Percentiles rank a stretch among this genome's conserved stretches.
These are phyloP conservation scores for Philotrypesis tridentata DNA, from an alignment of 1,140 invertebrate genomes.

Conservation along the genomic window DNA sequence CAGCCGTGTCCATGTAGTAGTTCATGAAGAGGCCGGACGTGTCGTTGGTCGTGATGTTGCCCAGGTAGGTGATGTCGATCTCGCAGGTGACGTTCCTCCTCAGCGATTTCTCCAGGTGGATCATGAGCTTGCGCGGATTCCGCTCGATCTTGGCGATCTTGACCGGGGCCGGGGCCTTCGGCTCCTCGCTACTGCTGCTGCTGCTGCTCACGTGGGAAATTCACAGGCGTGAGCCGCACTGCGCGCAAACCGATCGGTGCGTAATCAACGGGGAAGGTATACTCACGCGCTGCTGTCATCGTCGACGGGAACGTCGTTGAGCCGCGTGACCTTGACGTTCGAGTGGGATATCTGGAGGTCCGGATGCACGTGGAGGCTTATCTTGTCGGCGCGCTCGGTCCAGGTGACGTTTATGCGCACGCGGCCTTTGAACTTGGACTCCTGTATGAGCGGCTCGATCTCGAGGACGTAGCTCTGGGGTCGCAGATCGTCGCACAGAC, in stretches of 20 bases:
- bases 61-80: slow-evolving; percentile 76
- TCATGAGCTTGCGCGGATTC: slow-evolving; percentile 51
- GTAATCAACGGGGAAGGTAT: too few species aligned
- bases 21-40: slow-evolving; percentile 79
- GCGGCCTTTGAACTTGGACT: slow-evolving; percentile 76
- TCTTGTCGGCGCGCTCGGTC: slow-evolving; percentile 74
- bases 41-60: slow-evolving; percentile 75
- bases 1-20: slow-evolving; percentile 73
- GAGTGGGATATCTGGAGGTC: slow-evolving; percentile 73
- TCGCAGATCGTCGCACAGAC: slow-evolving; percentile 75
- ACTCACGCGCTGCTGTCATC: slow-evolving; percentile 59
- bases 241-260: too few species aligned
- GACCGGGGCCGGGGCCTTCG: slow-evolving; percentile 26
- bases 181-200: too few species aligned
- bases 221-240: too few species aligned
- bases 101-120: slow-evolving; percentile 76
- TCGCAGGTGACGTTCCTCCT: slow-evolving; percentile 71
- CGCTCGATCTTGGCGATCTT: slow-evolving; percentile 48
- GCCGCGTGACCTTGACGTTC: slow-evolving; percentile 61
- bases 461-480: slow-evolving; percentile 78
- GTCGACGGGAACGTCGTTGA: slow-evolving; percentile 39
- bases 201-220: too few species aligned
- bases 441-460: slow-evolving; percentile 76
- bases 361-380: slow-evolving; percentile 78
- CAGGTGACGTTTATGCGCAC: slow-evolving; percentile 79